Evolutionary conservation across 2,113 vertebrate species (phyloP), one percentile per base, ranked within the genome.

Genomic region (Delphinus delphis): DNA sequence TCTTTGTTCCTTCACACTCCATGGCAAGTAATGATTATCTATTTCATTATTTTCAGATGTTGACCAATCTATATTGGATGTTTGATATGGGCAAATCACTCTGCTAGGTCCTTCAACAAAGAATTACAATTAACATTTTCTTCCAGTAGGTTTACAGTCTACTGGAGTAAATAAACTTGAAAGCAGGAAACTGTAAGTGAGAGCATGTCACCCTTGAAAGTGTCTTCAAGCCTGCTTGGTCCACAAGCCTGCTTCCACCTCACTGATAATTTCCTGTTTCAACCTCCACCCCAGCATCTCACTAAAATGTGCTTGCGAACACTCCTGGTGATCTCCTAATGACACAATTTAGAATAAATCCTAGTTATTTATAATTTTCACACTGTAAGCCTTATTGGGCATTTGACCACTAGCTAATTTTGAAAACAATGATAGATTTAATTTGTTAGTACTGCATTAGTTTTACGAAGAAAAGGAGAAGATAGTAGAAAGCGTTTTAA

Each of bases 211-310:
- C 18, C 21, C 6, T n/a, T 58, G 3, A 28, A 28, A 21, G 8
- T 21, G 20, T 31, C 9, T 74, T 47, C 31, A 26, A 26, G 50
- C 50, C 50, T 53, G 50, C 15, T 17, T 21, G 5, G 7, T 12
- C 8, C 4, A 2, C 26, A 15, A 20, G 6, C 4, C 28, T 3
- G 6, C 3, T 2, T 14, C 18, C 1, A n/a, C 82, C 11, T 12
- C 4, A 63, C 1, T 8, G 76, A 1, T 31, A 6, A 41, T 55
- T n/a, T 74, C 5, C n/a, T 89, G 47, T n/a, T 68, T 23, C n/a
- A 15, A 36, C 7, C 55, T 50, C 31, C 36, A 67, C 5, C 63
- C 6, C 21, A 71, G 2, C 3, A 4, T 55, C 63, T 50, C 11
- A 44, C 58, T 60, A 60, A 65, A 47, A 38, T 36, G 10, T 73